Evolutionary conservation across 2,113 vertebrate genomes (phyloP), one percentile per base, ranked within the genome.

Genomic region (Oryzias curvinotus): DNA sequence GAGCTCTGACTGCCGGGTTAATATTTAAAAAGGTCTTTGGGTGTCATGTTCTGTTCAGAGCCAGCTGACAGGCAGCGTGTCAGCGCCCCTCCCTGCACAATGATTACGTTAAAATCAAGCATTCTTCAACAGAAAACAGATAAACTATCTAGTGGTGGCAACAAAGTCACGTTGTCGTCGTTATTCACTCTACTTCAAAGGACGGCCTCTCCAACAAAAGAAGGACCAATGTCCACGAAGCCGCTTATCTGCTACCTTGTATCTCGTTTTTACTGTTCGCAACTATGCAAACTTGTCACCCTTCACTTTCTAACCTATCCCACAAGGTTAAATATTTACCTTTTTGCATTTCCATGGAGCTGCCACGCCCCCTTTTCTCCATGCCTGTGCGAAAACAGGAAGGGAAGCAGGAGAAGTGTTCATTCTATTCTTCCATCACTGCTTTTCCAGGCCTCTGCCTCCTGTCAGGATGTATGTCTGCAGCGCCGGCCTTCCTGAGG

Each of bases 1-100:
- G 21, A 41, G 45, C 66, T 68, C 70, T 60, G 47, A 25, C 63
- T 57, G 48, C 18, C 46, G 65, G 78, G 89, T 92, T 91, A 92
- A 93, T 93, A 92, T 91, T 92, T 93, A 82, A 92, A 88, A 77
- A 81, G 85, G 72, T 48, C 30, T 46, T 30, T 43, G 21, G 78
- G 91, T 91, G 68, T 92, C 90, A 71, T 85, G 87, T 93, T 91
- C 87, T 36, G 50, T 16, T 64, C 64, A 68, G 56, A 57, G 70
- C 60, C 66, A 66, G 74, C 66, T 65, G 58, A 78, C 65, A 73
- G 60, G 60, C 81, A 75, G 55, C 53, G 36, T 65, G 73, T 85
- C 62, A 68, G 14, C 64, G 63, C 62, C 57, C 68, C 44, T 21
- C 43, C 48, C 3, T 1, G 19, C 4, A 8, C 42, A 25, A 47